These are phyloP conservation scores for Monoplex corrugatus DNA, from an alignment of 2,888 invertebrate genomes.

Conservation along the genomic window DNA sequence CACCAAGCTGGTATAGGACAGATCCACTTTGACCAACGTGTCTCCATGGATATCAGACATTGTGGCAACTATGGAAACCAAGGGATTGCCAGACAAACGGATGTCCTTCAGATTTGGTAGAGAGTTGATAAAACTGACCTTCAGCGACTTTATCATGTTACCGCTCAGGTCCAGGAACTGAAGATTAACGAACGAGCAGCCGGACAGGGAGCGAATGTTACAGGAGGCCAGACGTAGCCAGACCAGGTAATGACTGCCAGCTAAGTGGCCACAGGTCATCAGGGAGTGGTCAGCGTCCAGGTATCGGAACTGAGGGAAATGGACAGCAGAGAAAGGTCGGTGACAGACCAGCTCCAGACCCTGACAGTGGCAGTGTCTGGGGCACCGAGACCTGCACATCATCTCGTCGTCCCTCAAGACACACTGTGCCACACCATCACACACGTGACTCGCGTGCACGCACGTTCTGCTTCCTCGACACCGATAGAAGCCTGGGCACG, in stretches of 20 bases:
- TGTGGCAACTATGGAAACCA: not conserved
- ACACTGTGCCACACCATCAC: conserved; percentile 21
- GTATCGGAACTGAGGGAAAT: not conserved
- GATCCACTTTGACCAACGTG: not conserved
- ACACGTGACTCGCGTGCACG: not conserved
- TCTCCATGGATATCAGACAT: not conserved
- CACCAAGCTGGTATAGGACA: not conserved
- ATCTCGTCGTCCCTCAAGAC: not conserved
- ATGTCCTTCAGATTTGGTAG: conserved; percentile 3
- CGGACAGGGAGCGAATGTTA: not conserved
- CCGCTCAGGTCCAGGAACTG: not conserved
- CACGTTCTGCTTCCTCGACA: conserved; percentile 6
- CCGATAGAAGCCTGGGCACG: conserved; percentile 21
- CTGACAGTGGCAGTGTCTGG: not conserved
- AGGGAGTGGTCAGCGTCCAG: not conserved
- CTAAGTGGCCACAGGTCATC: conserved; percentile 1
- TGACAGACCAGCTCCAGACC: conserved; percentile 22
- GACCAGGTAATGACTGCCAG: not conserved
- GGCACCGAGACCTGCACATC: not conserved
- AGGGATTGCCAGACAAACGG: not conserved
- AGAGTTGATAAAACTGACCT: not conserved
- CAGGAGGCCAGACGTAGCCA: not conserved
- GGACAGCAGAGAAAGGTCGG: not conserved
- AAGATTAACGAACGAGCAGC: not conserved
- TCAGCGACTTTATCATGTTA: not conserved